Conservation (phyloP, 2,797 vertebrate genomes). For the Coccyzus lansbergi region DNA sequence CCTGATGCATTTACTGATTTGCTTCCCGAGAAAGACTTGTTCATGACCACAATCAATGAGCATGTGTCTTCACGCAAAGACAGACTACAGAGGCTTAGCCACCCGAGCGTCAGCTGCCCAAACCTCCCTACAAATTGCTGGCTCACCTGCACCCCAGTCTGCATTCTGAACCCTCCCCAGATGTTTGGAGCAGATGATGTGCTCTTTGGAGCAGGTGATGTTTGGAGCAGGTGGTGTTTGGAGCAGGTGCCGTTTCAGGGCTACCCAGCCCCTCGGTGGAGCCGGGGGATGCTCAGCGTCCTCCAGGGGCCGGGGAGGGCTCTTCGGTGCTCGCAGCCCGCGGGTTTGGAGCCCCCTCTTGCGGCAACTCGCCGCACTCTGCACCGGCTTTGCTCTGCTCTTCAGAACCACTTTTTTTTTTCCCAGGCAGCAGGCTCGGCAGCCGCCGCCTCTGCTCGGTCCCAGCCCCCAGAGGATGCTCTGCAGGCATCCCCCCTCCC, state of each 20-base stretch:
- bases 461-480: neutral
- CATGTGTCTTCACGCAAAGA: fast-evolving
- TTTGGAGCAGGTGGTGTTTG: too few species aligned
- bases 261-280: neutral
- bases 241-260: neutral
- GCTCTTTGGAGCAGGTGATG: too few species aligned
- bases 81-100: fast-evolving
- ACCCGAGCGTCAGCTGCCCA: neutral
- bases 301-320: neutral
- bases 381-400: neutral
- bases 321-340: neutral
- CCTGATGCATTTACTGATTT: neutral
- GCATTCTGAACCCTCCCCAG: neutral
- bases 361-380: neutral
- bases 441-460: too few species aligned
- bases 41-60: fast-evolving
- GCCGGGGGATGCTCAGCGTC: neutral
- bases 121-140: neutral
- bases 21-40: neutral
- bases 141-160: neutral
- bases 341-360: conserved; percentile 61
- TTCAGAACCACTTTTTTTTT: neutral
- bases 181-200: too few species aligned
- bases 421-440: too few species aligned
- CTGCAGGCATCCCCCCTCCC: neutral